Conservation (phyloP, 2,888 invertebrate genomes). For the Geotrupes spiniger region DNA sequence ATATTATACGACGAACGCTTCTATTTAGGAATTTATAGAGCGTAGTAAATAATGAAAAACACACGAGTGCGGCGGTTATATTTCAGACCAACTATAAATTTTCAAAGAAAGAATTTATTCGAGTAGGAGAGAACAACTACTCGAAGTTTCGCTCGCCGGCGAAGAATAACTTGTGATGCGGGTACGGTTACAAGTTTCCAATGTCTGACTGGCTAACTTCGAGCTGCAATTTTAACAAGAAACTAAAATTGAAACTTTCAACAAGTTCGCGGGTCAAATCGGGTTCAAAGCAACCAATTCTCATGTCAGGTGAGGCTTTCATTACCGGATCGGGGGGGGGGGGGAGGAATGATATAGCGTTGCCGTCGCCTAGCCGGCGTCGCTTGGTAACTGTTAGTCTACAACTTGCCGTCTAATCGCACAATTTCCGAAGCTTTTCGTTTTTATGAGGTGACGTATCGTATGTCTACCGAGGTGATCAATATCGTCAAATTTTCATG, state of each 20-base stretch:
- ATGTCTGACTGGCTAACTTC: conserved; percentile 3
- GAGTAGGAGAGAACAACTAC: conserved; percentile 1
- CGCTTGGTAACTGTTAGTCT: too few species aligned
- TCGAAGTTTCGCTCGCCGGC: not conserved
- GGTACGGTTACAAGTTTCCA: conserved; percentile 4
- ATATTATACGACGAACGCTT: too few species aligned
- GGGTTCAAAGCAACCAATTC: conserved; percentile 6
- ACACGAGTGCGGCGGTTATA: not conserved
- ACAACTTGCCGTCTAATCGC: too few species aligned
- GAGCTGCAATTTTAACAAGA: conserved; percentile 3
- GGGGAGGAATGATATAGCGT: too few species aligned
- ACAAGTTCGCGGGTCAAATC: conserved; percentile 5
- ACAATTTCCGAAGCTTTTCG: too few species aligned
- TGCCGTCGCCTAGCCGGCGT: too few species aligned
- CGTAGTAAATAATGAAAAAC: too few species aligned
- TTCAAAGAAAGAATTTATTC: conserved; percentile 7
- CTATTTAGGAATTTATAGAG: too few species aligned
- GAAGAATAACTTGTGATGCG: conserved; percentile 6
- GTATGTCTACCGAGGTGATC: too few species aligned
- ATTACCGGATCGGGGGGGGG: too few species aligned
- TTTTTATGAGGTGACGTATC: too few species aligned
- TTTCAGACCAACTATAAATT: conserved; percentile 2
- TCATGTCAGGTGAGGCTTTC: not conserved
- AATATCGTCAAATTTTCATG: too few species aligned
- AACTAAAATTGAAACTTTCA: conserved; percentile 8